phyloP scores from a whole-genome alignment of 1,140 invertebrate species.

The Oryctes rhinoceros region DNA sequence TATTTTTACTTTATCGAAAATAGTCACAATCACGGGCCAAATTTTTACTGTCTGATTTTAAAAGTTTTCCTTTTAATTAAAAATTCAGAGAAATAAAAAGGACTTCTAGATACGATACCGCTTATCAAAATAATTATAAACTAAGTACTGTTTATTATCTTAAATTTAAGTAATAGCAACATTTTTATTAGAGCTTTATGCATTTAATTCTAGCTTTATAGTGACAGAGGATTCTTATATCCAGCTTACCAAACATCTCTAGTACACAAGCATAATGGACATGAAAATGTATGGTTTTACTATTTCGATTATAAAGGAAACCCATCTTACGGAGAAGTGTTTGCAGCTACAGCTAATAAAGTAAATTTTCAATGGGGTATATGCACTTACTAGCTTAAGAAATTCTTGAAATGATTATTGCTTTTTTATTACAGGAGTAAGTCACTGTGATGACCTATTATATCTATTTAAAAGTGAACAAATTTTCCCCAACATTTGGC shows the following conservation, averaged over 20 bases:
- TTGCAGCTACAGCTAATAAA: not conserved
- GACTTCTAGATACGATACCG: too few relatives aligned
- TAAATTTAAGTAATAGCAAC: too few relatives aligned
- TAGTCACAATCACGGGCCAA: too few relatives aligned
- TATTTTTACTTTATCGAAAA: too few relatives aligned
- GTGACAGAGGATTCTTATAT: constrained; percentile 16
- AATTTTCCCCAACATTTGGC: not conserved
- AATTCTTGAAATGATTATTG: too few relatives aligned
- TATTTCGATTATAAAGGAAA: constrained; percentile 26
- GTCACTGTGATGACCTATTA: constrained; percentile 6
- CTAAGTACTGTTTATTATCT: too few relatives aligned
- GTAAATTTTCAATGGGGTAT: constrained; percentile 14
- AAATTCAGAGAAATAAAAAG: too few relatives aligned
- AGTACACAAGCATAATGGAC: not conserved
- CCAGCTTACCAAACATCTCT: constrained; percentile 17
- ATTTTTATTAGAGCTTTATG: too few relatives aligned
- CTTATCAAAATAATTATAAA: too few relatives aligned
- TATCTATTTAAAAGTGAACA: not conserved
- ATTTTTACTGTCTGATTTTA: too few relatives aligned
- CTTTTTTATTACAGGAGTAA: not conserved
- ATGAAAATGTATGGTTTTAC: constrained; percentile 16
- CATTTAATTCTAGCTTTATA: too few relatives aligned
- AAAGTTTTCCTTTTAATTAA: too few relatives aligned
- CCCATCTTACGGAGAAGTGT: not conserved
- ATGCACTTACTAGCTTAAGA: not conserved